These are phyloP conservation scores for Bombus fervidus DNA, from an alignment of 1,140 invertebrate genomes.

Conservation along the genomic window DNA sequence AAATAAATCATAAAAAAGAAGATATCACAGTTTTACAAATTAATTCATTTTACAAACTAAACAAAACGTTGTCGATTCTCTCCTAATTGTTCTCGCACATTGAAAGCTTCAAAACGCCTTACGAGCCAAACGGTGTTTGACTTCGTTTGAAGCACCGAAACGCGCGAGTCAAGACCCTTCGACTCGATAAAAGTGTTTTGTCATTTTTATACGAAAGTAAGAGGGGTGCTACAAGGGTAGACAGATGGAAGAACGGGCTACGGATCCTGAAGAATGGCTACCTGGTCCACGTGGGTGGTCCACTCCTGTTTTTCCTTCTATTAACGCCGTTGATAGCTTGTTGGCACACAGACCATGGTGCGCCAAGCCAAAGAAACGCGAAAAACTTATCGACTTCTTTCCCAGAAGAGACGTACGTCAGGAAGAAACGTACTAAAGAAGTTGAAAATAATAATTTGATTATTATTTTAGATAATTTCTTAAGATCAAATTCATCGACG, in stretches of 20 bases:
- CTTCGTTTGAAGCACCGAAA: constrained; percentile 17
- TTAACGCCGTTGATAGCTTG: constrained; percentile 71
- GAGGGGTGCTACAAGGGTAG: constrained; percentile 37
- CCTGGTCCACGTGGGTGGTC: constrained; percentile 73
- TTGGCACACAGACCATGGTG: constrained; percentile 32
- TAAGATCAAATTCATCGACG: too few species aligned
- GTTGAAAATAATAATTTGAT: not conserved
- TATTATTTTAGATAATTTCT: not conserved
- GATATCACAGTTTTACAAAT: not conserved
- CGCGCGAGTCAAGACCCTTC: constrained; percentile 16
- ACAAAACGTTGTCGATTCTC: too few species aligned
- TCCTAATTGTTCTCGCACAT: too few species aligned
- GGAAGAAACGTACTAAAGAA: not conserved
- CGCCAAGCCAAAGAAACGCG: not conserved
- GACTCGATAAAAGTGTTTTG: constrained; percentile 69
- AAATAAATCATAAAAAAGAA: too few species aligned
- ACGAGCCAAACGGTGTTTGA: not conserved
- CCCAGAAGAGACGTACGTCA: not conserved
- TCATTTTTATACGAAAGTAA: constrained; percentile 68
- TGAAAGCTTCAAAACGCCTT: not conserved
- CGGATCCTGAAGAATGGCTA: constrained; percentile 38
- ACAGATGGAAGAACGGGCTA: constrained; percentile 14
- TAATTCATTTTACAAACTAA: not conserved
- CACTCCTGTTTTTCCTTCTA: constrained; percentile 58
- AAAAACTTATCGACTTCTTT: constrained; percentile 36